Evolutionary conservation across 2,888 invertebrate genomes (phyloP), one percentile per base, ranked within the genome.

Genomic region (Lepidochitona cinerea): DNA sequence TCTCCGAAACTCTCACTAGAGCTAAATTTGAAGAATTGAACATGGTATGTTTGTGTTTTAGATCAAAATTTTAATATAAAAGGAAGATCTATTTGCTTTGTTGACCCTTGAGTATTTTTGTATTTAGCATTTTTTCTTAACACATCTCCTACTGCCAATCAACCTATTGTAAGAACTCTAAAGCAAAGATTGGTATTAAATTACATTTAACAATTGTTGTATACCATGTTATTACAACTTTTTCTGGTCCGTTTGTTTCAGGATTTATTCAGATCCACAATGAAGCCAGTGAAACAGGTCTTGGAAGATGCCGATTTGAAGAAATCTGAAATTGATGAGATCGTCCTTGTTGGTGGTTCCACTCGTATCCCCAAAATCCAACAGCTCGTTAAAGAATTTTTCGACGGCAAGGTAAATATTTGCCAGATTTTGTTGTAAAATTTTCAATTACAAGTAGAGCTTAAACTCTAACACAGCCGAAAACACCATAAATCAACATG

Each of bases 11-110:
- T 1, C 93, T 99, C 75, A 99, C 99, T 85, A 94, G 99, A 89
- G 99, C 99, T 87, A 99, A 98, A 92, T 99, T 99, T 90, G 98
- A 99, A 91, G 98, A 99, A 91, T 92, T 99, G 90, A 99, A 99
- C 93, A 96, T 97, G 96, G 94, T 93, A 79, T 82, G 89, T n/a
- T n/a, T n/a, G n/a, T n/a, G n/a, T n/a, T n/a, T n/a, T n/a, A n/a
- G n/a, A n/a, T n/a, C n/a, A n/a, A n/a, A n/a, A n/a, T n/a, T n/a
- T n/a, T n/a, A n/a, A n/a, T n/a, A n/a, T n/a, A n/a, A n/a, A n/a
- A n/a, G n/a, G n/a, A n/a, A n/a, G n/a, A n/a, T n/a, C n/a, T n/a
- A n/a, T n/a, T n/a, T n/a, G n/a, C n/a, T n/a, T n/a, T n/a, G n/a
- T n/a, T n/a, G n/a, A n/a, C n/a, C n/a, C n/a, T n/a, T n/a, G n/a